phyloP scores from a whole-genome alignment of 2,113 vertebrate genomes.

The Tylochromis polylepis region DNA sequence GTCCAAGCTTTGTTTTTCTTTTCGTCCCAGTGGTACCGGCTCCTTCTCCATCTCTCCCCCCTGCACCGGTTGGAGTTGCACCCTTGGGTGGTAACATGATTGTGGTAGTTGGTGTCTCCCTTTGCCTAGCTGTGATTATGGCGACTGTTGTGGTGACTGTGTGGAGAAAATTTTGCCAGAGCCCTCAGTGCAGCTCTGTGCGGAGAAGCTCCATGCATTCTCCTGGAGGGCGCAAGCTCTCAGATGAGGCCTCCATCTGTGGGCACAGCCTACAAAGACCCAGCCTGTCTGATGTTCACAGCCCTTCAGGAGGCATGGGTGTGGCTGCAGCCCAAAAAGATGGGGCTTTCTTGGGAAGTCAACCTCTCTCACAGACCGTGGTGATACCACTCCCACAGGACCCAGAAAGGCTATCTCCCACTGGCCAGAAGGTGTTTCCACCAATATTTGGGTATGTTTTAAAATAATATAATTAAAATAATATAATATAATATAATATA shows the following conservation, averaged over 20 bases:
- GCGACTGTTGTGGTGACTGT: conserved; percentile 85
- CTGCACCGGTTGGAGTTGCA: background rate
- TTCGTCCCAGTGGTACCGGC: conserved; percentile 8
- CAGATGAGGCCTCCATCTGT: conserved; percentile 88
- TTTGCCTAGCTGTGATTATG: conserved; percentile 88
- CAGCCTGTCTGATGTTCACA: conserved; percentile 77
- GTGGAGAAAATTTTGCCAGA: conserved; percentile 84
- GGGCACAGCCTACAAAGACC: conserved; percentile 79
- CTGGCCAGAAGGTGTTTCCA: conserved; percentile 86
- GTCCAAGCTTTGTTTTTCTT: background rate
- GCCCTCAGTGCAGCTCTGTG: conserved; percentile 77
- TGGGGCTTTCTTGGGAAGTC: conserved; percentile 65
- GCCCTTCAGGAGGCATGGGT: background rate
- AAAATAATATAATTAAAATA: too few species aligned
- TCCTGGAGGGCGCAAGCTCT: conserved; percentile 81
- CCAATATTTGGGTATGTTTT: conserved; percentile 83
- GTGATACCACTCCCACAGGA: conserved; percentile 67
- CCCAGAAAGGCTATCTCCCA: conserved; percentile 77
- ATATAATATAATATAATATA: too few species aligned
- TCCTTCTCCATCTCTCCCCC: conserved; percentile 44
- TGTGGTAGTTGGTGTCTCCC: conserved; percentile 83
- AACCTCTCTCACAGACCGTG: conserved; percentile 64
- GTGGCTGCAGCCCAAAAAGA: conserved; percentile 16
- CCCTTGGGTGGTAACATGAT: conserved; percentile 81
- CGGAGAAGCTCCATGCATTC: conserved; percentile 78